Evolutionary conservation across 2,113 vertebrate species (phyloP).

Genomic region (Syngnathoides biaculeatus): DNA sequence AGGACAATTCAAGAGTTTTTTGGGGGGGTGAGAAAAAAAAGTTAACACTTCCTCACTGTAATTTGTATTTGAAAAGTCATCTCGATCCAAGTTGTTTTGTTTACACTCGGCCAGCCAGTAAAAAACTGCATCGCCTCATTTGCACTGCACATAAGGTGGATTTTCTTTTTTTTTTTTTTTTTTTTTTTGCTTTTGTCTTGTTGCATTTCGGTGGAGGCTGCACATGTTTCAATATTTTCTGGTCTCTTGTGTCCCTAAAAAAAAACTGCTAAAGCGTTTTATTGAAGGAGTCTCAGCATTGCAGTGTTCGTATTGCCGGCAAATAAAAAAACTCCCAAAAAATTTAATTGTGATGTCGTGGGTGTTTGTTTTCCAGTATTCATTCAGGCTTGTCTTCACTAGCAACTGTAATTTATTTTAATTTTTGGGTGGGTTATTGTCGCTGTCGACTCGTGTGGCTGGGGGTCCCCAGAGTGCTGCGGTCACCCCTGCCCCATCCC

Average conservation of each 20-base stretch:
- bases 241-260: background rate
- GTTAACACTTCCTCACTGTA: slow-evolving; percentile 31
- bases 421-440: slow-evolving; percentile 63
- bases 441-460: slow-evolving; percentile 58
- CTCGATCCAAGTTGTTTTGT: background rate
- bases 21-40: background rate
- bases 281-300: slow-evolving; percentile 35
- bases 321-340: too few species aligned
- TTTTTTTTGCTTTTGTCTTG: slow-evolving; percentile 3
- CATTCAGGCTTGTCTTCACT: slow-evolving; percentile 43
- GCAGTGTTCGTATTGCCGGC: slow-evolving; percentile 27
- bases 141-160: slow-evolving; percentile 16
- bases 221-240: background rate
- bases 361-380: slow-evolving; percentile 24
- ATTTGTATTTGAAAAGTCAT: slow-evolving; percentile 8
- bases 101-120: background rate
- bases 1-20: slow-evolving; percentile 25
- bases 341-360: slow-evolving; percentile 32
- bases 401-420: slow-evolving; percentile 62
- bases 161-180: too few species aligned
- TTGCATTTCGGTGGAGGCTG: background rate
- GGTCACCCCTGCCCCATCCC: slow-evolving; percentile 34
- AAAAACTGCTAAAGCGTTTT: slow-evolving; percentile 5
- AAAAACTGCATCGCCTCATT: background rate
- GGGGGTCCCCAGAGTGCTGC: slow-evolving; percentile 39